Base-by-base conservation (phyloP, 2,113 vertebrate genomes). In the Tragelaphus strepsiceros region DNA sequence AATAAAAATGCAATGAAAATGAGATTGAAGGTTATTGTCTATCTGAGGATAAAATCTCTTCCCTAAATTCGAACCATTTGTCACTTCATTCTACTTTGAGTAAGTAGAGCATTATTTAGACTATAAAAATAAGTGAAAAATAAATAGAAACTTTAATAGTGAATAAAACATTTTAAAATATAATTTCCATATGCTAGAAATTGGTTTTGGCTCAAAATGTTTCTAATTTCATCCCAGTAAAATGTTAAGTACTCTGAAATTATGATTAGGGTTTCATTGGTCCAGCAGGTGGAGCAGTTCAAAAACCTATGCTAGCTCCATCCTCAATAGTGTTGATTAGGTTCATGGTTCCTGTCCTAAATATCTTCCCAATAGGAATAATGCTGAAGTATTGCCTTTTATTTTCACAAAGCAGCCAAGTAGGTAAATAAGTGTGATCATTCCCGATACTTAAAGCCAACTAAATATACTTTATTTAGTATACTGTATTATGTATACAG, bases 221-320 rank as follows among this genome's bases (percentile, higher is more conserved):
- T 96, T 96, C 61, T 96, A 21, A 95, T 88, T 95, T 85, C 12
- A 67, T 91, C 46, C 21, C 62, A 77, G 28, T 56, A 56, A 96
- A 89, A 30, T 53, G 39, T 39, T 39, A 81, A 94, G 21, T 39
- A 43, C 54, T 88, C 53, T 89, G 46, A 92, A 92, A 58, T 93
- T 58, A 81, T 80, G 81, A 49, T 96, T 78, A 81, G 35, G 56
- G 93, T 98, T 96, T 90, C 61, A 84, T 24, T 97, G 78, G 56
- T 97, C 90, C 98, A 98, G 94, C 98, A 98, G 97, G 92, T 98
- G 95, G 98, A 98, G 96, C 97, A 97, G 30, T 98, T 99, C 93
- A 94, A 80, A 98, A 97, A 96, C 90, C 92, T 91, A 2, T 89
- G 32, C 67, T 81, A 26, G 21, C 53, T 96, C 43, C 35, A 98